Conservation (phyloP, 2,113 vertebrate species). For the Saccopteryx leptura region DNA sequence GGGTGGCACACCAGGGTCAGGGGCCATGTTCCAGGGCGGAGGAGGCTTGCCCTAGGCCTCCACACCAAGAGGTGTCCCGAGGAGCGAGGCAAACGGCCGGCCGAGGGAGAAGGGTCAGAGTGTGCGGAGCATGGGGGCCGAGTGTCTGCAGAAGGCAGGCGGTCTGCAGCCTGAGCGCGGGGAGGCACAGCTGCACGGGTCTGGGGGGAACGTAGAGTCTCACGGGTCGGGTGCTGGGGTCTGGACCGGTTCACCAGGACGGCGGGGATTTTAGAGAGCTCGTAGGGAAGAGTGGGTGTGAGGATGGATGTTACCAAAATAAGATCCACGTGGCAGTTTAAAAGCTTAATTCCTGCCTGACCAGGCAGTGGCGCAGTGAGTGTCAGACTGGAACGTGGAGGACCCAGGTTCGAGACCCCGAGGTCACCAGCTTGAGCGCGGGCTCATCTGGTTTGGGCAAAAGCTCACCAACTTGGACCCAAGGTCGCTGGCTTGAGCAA, state of each 20-base stretch:
- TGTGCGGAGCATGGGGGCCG: neutral
- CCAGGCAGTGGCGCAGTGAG: too few relatives aligned
- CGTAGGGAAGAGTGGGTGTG: neutral
- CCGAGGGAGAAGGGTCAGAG: neutral
- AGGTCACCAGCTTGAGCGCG: too few relatives aligned
- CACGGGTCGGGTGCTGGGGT: accelerated
- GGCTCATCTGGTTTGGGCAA: too few relatives aligned
- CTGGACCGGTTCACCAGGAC: neutral
- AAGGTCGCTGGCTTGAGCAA: too few relatives aligned
- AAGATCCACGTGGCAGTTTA: neutral
- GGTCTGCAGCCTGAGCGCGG: accelerated
- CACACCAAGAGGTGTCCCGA: neutral
- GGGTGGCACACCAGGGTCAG: neutral
- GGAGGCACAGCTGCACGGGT: neutral
- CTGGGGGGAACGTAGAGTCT: neutral
- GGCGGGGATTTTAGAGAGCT: neutral
- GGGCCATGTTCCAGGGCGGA: neutral
- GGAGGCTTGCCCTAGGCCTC: neutral
- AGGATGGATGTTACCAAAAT: neutral
- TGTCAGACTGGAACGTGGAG: too few relatives aligned
- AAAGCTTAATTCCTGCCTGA: neutral
- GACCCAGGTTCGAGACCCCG: too few relatives aligned
- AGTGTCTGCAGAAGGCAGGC: neutral
- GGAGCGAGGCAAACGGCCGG: neutral
- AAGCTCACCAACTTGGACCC: too few relatives aligned